Evolutionary conservation across 2,888 invertebrate species (phyloP).

Genomic region (Perdita meconis): DNA sequence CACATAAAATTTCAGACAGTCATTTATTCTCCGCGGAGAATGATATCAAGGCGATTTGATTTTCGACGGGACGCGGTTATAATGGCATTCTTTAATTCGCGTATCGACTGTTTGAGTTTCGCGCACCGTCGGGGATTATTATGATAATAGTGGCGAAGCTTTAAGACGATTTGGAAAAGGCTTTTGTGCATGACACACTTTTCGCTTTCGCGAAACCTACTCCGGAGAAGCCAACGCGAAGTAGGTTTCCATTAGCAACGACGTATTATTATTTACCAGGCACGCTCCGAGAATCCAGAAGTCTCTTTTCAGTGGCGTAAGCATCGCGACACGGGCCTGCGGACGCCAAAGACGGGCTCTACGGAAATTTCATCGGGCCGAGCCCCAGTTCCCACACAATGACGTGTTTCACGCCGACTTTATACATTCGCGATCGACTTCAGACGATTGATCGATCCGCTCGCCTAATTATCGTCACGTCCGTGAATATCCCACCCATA

Average conservation of each 20-base stretch:
- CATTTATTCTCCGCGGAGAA: no score
- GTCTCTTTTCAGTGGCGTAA: conserved; percentile 64
- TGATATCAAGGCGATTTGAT: no score
- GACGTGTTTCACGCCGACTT: conserved; percentile 1
- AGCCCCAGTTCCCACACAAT: conserved; percentile 24
- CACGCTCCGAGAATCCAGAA: conserved; percentile 64
- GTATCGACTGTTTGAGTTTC: conserved; percentile 6
- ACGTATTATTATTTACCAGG: conserved; percentile 71
- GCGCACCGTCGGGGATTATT: conserved; percentile 38
- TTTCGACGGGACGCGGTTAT: neutral
- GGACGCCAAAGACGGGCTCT: conserved; percentile 25
- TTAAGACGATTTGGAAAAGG: conserved; percentile 72
- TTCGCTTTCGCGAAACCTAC: conserved; percentile 70
- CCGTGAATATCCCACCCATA: no score
- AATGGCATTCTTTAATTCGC: neutral
- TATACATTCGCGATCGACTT: conserved; percentile 19
- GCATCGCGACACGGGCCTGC: conserved; percentile 35
- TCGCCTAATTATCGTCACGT: neutral
- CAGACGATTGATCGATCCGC: conserved; percentile 1
- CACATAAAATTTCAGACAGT: neutral
- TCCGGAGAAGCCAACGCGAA: conserved; percentile 70
- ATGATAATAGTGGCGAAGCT: conserved; percentile 62
- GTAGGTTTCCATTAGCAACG: conserved; percentile 73
- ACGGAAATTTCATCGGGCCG: conserved; percentile 9
- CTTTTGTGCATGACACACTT: conserved; percentile 74